Conservation (phyloP, 2,113 vertebrate genomes). For the Chlorodrepanis virens region DNA sequence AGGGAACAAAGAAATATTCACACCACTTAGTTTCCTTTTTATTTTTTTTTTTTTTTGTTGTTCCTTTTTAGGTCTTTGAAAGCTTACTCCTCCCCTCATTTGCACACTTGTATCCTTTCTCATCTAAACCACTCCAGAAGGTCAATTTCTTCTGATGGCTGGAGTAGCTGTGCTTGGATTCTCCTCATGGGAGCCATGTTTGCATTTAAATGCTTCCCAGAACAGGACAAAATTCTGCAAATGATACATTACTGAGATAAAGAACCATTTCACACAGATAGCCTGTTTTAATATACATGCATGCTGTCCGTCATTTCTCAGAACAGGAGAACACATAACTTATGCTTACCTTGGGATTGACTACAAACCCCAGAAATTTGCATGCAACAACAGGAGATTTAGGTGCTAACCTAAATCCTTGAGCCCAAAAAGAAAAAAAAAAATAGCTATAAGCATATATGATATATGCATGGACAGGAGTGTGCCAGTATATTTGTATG, state of each 20-base stretch:
- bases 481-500: neutral
- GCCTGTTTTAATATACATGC: rapidly evolving
- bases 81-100: neutral
- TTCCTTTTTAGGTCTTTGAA: neutral
- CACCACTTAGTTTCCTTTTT: neutral
- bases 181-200: neutral
- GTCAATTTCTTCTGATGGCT: neutral
- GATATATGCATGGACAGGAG: neutral
- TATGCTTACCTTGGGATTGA: neutral
- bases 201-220: neutral
- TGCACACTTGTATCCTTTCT: neutral
- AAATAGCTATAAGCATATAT: neutral
- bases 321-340: neutral
- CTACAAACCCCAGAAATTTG: neutral
- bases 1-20: neutral
- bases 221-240: neutral
- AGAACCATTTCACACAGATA: neutral
- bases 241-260: neutral
- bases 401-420: neutral
- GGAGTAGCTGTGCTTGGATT: neutral
- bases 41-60: neutral
- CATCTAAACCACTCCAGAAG: neutral
- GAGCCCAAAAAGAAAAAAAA: neutral
- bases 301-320: neutral
- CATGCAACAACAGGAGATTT: neutral